phyloP scores from a whole-genome alignment of 2,113 vertebrate genomes.

The Paradisaea rubra region DNA sequence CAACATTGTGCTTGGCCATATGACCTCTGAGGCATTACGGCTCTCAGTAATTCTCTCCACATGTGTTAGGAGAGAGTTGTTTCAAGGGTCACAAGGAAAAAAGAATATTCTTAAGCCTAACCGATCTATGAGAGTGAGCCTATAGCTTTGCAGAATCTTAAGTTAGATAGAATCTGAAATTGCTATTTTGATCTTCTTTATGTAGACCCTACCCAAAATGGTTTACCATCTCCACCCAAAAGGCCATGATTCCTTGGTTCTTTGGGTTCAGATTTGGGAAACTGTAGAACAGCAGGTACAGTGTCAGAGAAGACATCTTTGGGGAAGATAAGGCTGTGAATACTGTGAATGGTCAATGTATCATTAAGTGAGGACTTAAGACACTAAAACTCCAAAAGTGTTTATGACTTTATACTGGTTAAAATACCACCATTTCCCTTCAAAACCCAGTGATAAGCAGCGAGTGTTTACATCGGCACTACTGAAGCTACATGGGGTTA shows the following conservation, averaged over 20 bases:
- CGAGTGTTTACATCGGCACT: not conserved
- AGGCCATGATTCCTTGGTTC: not conserved
- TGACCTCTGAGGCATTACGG: not conserved
- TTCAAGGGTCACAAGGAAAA: not conserved
- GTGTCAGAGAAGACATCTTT: not conserved
- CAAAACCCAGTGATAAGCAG: not conserved
- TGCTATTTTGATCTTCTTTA: not conserved
- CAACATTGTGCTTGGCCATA: not conserved
- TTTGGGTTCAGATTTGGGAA: not conserved
- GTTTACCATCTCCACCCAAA: not conserved
- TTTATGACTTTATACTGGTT: not conserved
- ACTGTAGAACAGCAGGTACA: not conserved
- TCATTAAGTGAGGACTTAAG: not conserved
- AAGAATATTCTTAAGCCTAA: not conserved
- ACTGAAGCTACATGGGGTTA: not conserved
- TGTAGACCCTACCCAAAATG: not conserved
- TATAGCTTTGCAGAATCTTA: not conserved
- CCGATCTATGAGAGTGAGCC: accelerated
- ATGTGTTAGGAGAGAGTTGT: accelerated
- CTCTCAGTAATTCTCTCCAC: not conserved
- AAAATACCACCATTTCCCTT: not conserved
- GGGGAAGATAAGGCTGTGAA: not conserved
- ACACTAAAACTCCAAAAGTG: not conserved
- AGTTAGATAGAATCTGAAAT: not conserved
- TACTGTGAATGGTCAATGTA: not conserved